phyloP scores from a whole-genome alignment of 2,113 vertebrate genomes.

The Phycodurus eques region DNA sequence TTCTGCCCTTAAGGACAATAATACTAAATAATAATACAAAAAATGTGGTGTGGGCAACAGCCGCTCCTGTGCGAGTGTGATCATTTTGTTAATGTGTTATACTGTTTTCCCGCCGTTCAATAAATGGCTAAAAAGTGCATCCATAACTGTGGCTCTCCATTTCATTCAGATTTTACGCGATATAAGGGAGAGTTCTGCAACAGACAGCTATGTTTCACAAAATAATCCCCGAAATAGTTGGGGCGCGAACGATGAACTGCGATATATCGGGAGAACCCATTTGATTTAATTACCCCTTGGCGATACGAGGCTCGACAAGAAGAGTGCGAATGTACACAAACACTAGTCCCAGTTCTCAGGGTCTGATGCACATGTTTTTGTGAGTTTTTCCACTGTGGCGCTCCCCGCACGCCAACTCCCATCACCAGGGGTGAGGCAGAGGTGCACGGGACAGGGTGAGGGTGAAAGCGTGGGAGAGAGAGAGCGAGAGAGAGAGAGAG shows the following conservation, averaged over 20 bases:
- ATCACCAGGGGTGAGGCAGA: conserved; percentile 50
- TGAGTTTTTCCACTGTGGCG: conserved; percentile 57
- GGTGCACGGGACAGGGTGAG: conserved; percentile 58
- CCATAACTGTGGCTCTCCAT: no score
- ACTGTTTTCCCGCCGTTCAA: no score
- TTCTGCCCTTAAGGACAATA: no score
- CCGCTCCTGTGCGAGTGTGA: neutral
- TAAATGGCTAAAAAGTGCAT: no score
- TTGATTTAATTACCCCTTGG: neutral
- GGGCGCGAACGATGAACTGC: neutral
- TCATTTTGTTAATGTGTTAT: neutral
- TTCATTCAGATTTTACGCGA: no score
- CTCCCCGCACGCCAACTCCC: conserved; percentile 37
- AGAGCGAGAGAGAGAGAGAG: conserved; percentile 55
- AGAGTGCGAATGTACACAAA: neutral
- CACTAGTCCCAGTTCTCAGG: conserved; percentile 55
- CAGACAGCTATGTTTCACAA: neutral
- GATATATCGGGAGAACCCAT: neutral
- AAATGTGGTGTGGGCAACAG: neutral
- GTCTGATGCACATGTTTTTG: conserved; percentile 50
- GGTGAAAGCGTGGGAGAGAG: conserved; percentile 68
- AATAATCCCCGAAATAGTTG: neutral
- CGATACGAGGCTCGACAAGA: neutral
- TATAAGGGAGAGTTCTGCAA: neutral
- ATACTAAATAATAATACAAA: no score